These are phyloP conservation scores for Zonitis immaculata DNA, from an alignment of 2,888 invertebrate species.

Conservation along the genomic window DNA sequence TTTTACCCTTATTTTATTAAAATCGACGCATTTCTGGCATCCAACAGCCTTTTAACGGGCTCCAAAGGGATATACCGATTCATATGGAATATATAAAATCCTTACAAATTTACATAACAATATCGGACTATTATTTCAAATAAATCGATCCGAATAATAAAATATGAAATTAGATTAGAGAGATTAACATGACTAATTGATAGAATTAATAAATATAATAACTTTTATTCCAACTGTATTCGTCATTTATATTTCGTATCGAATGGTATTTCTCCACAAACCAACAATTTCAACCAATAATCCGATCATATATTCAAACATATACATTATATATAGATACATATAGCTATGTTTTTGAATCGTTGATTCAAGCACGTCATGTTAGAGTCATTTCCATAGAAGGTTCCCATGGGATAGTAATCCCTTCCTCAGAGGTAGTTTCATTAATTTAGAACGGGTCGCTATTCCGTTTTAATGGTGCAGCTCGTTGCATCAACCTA, in stretches of 20 bases:
- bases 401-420: background rate
- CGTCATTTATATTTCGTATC: too few species aligned
- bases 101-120: background rate
- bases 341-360: background rate
- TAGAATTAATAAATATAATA: too few species aligned
- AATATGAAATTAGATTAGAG: background rate
- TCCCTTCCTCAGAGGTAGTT: background rate
- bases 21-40: constrained; percentile 1
- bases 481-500: constrained; percentile 3
- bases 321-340: too few species aligned
- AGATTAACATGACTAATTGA: background rate
- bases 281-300: too few species aligned
- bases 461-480: constrained; percentile 7
- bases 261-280: too few species aligned
- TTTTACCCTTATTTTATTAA: constrained; percentile 7
- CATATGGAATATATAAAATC: background rate
- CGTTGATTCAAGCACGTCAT: constrained; percentile 1
- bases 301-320: too few species aligned
- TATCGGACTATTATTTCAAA: background rate
- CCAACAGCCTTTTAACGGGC: background rate
- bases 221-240: too few species aligned
- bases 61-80: background rate
- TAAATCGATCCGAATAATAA: background rate
- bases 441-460: constrained; percentile 8
- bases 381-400: constrained; percentile 2